A percentile compares a stretch with the other conserved stretches of the same genome.
phyloP scores from a whole-genome alignment of 30 jellyfish, hydroid and myxozoan species.

The Rhopilema esculentum region DNA sequence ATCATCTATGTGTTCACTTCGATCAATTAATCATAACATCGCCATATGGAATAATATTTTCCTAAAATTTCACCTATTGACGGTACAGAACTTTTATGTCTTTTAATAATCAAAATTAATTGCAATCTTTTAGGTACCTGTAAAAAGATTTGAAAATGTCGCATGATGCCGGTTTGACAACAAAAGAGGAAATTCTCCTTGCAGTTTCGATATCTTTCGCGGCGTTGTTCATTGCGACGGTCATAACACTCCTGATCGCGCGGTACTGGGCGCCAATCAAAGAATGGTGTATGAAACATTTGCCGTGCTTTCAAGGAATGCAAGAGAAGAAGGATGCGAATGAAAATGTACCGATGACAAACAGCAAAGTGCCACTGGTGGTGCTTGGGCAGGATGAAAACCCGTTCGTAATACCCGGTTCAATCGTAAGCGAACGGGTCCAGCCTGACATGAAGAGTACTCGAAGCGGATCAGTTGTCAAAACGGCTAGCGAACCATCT shows the following conservation, averaged over 20 bases:
- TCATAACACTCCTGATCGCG: conserved; percentile 52
- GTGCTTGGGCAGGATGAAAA: conserved; percentile 28
- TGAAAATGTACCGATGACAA: background rate
- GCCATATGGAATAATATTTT: too few relatives aligned
- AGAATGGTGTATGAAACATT: conserved; percentile 6
- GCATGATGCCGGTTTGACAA: background rate
- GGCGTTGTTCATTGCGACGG: conserved; percentile 64
- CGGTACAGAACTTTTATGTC: too few relatives aligned
- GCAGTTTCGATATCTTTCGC: conserved; percentile 61
- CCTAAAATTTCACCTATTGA: too few relatives aligned
- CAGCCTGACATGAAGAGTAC: conserved; percentile 21
- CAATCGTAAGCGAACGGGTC: conserved; percentile 8
- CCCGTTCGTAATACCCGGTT: conserved; percentile 55
- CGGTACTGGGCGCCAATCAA: conserved; percentile 41
- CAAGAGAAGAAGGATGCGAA: conserved; percentile 6
- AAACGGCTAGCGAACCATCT: background rate
- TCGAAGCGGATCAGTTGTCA: conserved; percentile 2
- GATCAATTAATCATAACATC: too few relatives aligned
- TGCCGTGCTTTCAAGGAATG: conserved; percentile 7
- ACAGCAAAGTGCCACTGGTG: conserved; percentile 56
- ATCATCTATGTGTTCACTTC: too few relatives aligned
- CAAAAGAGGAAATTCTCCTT: conserved; percentile 53
- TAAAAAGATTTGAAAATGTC: background rate
- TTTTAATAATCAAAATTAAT: background rate
- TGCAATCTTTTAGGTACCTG: background rate